Evolutionary conservation across 2,113 vertebrate species (phyloP).

Genomic region (Psilopogon haemacephalus): DNA sequence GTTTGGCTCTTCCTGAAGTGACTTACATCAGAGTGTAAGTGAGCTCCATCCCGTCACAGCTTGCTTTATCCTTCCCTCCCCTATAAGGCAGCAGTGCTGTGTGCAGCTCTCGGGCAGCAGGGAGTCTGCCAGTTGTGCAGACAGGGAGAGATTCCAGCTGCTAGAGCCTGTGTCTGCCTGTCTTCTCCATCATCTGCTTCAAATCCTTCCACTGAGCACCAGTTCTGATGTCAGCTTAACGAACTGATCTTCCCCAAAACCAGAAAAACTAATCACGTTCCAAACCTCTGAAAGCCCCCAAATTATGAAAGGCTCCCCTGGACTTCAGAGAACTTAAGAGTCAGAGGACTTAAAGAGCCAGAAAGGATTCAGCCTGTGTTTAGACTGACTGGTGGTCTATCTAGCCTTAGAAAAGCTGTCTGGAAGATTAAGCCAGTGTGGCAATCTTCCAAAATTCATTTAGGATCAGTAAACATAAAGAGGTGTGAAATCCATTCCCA

Average conservation of each 20-base stretch:
- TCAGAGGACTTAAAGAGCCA: not conserved
- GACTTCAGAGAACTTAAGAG: not conserved
- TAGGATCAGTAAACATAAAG: not conserved
- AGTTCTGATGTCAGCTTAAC: not conserved
- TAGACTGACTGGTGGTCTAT: not conserved
- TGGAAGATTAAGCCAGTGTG: not conserved
- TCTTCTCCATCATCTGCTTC: not conserved
- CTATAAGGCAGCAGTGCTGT: not conserved
- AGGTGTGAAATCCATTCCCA: not conserved
- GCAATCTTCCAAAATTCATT: not conserved
- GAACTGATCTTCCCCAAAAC: not conserved
- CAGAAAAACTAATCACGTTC: not conserved
- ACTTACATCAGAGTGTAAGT: not conserved
- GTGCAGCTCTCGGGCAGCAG: not conserved
- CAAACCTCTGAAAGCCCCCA: not conserved
- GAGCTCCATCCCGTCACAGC: not conserved
- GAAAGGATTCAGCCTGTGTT: not conserved
- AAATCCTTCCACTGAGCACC: not conserved
- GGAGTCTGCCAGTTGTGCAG: not conserved
- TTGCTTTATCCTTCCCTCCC: not conserved
- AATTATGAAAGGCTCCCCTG: not conserved
- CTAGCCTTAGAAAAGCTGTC: not conserved
- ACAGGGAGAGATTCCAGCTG: not conserved
- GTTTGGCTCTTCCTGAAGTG: not conserved
- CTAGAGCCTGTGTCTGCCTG: not conserved